Base-by-base conservation (phyloP, 2,113 vertebrate species). In the Ceratotherium simum region DNA sequence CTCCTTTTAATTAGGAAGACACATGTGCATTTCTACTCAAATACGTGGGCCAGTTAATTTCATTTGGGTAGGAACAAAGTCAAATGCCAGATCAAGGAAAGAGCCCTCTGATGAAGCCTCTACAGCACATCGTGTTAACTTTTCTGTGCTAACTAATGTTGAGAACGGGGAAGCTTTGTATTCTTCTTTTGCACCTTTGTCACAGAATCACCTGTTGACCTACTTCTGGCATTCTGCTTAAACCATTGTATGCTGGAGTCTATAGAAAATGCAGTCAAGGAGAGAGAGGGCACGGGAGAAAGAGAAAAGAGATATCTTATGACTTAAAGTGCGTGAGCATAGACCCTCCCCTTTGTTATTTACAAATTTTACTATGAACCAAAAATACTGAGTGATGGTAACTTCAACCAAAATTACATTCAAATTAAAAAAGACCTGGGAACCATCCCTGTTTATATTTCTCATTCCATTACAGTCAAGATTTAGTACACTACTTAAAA, bases 1-100 rank as follows among this genome's bases (percentile, higher is more conserved):
- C n/a, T 82, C 75, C 60, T 91, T 90, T 96, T 72, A 90, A 29
- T 84, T 70, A 87, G 48, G n/a, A 73, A 75, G 67, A 21, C 48
- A 36, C 8, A 67, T 13, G 56, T 6, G 48, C 54, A 78, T 69
- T 64, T 91, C 80, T 62, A 27, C 23, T 46, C 60, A 6, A 10
- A 46, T 16, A 25, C 69, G 14, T 31, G 10, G 14, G 48, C 81
- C 51, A 70, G 33, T 91, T 91, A 42, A 62, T 58, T 51, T 91
- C 46, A 64, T 60, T 75, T 54, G 39, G 21, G 23, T 62, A 70
- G 56, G 62, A 78, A 36, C 39, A 56, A 93, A 8, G 67, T 60
- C 85, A 93, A 64, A 92, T 75, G 27, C 21, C 31, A 42, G 64
- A 36, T 17, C 39, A 46, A 81, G 48, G 56, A 33, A 93, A 90